phyloP scores from a whole-genome alignment of 2,888 invertebrate species.

The Pristionchus arcanus region DNA sequence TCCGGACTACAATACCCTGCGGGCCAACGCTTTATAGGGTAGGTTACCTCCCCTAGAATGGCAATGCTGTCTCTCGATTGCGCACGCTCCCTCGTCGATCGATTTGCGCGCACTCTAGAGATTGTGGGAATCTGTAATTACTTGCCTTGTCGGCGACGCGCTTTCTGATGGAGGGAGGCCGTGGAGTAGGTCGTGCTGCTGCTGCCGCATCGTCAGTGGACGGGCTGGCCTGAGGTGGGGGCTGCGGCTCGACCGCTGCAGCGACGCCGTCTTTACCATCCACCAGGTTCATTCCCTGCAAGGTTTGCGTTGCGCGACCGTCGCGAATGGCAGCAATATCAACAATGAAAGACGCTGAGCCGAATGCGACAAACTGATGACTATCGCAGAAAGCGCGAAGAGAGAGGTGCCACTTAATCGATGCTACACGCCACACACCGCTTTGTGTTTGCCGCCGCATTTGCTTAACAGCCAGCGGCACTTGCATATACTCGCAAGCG shows the following conservation, averaged over 20 bases:
- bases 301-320: neutral
- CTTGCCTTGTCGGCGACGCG: neutral
- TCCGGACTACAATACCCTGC: too few relatives aligned
- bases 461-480: neutral
- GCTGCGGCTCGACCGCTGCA: neutral
- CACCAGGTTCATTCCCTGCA: constrained; percentile 5
- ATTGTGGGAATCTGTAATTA: neutral
- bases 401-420: neutral
- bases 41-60: too few relatives aligned
- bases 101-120: neutral
- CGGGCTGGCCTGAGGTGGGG: neutral
- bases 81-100: neutral
- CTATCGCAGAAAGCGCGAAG: neutral
- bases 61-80: neutral
- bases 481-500: neutral
- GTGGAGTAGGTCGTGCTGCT: neutral
- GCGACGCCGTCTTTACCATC: neutral
- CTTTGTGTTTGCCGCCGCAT: neutral
- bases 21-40: too few relatives aligned
- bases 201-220: neutral
- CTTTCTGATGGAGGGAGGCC: neutral
- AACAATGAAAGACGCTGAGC: neutral
- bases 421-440: neutral
- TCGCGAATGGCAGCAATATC: neutral
- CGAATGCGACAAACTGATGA: neutral